Conservation (phyloP, 2,113 vertebrate species). For the Zosterops hypoxanthus region DNA sequence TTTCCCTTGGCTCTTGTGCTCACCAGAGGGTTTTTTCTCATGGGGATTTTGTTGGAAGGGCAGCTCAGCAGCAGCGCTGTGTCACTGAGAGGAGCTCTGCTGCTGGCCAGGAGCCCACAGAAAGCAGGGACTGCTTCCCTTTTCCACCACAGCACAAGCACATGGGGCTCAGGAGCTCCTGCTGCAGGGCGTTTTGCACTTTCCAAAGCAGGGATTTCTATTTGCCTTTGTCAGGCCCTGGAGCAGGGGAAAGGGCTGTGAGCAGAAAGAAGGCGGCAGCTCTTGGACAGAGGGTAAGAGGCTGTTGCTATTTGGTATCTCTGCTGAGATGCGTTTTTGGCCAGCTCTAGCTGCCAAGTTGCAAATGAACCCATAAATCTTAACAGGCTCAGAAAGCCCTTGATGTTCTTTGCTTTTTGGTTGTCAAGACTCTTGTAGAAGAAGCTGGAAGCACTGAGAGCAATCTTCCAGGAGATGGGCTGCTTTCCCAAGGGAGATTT, state of each 20-base stretch:
- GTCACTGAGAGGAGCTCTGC: not conserved
- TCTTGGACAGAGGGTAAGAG: not conserved
- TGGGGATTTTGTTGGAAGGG: not conserved
- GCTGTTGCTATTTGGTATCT: not conserved
- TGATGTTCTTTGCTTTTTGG: not conserved
- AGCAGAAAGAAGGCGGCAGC: not conserved
- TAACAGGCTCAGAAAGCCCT: not conserved
- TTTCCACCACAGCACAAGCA: not conserved
- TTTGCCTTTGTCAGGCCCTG: not conserved
- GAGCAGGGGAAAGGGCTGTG: not conserved
- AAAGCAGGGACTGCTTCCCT: not conserved
- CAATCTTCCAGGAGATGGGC: not conserved
- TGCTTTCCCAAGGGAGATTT: not conserved
- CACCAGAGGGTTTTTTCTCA: not conserved
- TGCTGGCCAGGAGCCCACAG: not conserved
- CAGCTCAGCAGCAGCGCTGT: not conserved
- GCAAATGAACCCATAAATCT: conserved; percentile 35
- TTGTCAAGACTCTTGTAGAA: not conserved
- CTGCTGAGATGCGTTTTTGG: not conserved
- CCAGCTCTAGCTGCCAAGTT: not conserved
- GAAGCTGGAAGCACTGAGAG: not conserved
- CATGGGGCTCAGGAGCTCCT: not conserved
- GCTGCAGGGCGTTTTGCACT: not conserved
- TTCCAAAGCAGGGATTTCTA: not conserved
- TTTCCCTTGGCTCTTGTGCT: conserved; percentile 7